Conservation (phyloP, 2,113 vertebrate species). For the Bambusicola thoracicus region DNA sequence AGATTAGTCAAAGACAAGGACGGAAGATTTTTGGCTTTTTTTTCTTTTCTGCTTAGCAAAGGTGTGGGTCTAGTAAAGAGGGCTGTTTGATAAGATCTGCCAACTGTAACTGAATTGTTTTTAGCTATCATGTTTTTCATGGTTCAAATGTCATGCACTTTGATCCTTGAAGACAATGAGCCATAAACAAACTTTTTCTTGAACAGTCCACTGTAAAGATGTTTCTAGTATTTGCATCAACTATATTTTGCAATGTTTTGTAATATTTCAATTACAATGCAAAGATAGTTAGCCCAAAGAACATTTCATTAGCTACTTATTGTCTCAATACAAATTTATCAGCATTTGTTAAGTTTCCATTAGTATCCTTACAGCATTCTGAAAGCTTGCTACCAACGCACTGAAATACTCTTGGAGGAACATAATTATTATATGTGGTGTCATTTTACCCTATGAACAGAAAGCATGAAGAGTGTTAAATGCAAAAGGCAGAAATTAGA, state of each 20-base stretch:
- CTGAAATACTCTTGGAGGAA: background rate
- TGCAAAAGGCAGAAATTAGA: background rate
- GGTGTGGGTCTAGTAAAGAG: slow-evolving; percentile 2
- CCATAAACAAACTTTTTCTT: background rate
- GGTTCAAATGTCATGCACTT: background rate
- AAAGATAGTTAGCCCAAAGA: background rate
- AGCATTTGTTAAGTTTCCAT: background rate
- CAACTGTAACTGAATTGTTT: slow-evolving; percentile 45
- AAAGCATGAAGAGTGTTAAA: background rate
- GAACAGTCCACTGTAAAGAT: background rate
- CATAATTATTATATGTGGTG: background rate
- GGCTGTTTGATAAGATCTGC: slow-evolving; percentile 25
- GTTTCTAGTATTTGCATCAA: background rate
- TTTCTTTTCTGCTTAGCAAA: background rate
- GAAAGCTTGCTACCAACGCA: background rate
- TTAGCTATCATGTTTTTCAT: background rate
- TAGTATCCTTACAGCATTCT: background rate
- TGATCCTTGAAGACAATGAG: background rate
- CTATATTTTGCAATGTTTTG: background rate
- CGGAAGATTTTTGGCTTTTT: background rate
- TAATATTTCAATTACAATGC: background rate
- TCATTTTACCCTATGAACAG: background rate
- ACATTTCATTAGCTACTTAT: background rate
- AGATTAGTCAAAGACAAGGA: slow-evolving; percentile 64
- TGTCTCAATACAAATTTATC: background rate